These are phyloP conservation scores for human (Homo sapiens) DNA, from an alignment of 2,113 vertebrate species.

Conservation along the genomic window GRCh38 chr1:99280501-99281000, in stretches of 20 bases:
- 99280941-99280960: background rate
- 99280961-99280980: background rate
- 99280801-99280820: background rate
- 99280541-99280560: background rate
- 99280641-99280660: background rate
- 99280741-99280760: background rate
- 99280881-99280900: background rate
- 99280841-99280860: background rate
- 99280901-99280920: background rate
- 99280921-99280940: background rate
- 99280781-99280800: background rate
- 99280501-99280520: background rate
- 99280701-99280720: background rate
- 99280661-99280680: background rate
- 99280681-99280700: background rate
- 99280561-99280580: background rate
- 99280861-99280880: background rate
- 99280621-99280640: background rate
- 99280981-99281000: background rate
- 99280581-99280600: background rate
- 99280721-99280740: background rate
- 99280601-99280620: background rate
- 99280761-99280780: background rate
- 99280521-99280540: background rate
- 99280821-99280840: background rate